Evolutionary conservation across 64 coral and sea anemone species (phyloP), one percentile per base, ranked within the genome.

Genomic region (Cladopsammia gracilis): DNA sequence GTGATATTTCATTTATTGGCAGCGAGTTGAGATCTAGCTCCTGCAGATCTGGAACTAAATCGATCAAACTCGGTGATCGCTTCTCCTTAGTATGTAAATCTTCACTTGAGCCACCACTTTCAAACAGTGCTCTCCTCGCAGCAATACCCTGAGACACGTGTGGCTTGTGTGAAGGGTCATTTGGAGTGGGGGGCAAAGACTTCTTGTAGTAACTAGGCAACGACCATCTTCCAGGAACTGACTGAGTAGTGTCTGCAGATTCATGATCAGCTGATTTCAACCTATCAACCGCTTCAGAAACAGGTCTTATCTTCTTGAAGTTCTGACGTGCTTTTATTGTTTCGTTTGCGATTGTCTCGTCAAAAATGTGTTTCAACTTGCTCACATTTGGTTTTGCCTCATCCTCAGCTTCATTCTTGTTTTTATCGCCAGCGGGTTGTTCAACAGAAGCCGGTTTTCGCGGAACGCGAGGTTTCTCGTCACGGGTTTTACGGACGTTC

Each of bases 351-450:
- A 90, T 93, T 26, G 91, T 87, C 71, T 92, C 88, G 75, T 98
- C 96, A 83, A 98, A 98, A 71, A 98, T 91, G 71, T 98, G 85
- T 87, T 98, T 98, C 68, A 98, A 71, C 64, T 98, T 98, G 62
- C 88, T 98, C 5, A 98, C 96, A 88, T 85, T 62, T 58, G 88
- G 65, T 66, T 93, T 73, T 46, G 12, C 53, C 8, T 87, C 72
- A 18, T 58, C 50, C 3, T 87, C 91, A 62, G 23, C 25, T n/a
- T 58, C 76, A 25, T 62, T 62, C 18, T 83, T 58, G 20, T 72
- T 84, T n/a, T 88, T 93, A 57, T 64, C 75, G 43, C 46, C 70
- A 2, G 47, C 47, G 8, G 80, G 4, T 24, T 26, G 20, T 34
- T 49, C 80, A 18, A 15, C 11, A 7, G 10, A 10, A 3, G 12